Conservation (phyloP, 2,113 vertebrate species). For the Zingel zingel region DNA sequence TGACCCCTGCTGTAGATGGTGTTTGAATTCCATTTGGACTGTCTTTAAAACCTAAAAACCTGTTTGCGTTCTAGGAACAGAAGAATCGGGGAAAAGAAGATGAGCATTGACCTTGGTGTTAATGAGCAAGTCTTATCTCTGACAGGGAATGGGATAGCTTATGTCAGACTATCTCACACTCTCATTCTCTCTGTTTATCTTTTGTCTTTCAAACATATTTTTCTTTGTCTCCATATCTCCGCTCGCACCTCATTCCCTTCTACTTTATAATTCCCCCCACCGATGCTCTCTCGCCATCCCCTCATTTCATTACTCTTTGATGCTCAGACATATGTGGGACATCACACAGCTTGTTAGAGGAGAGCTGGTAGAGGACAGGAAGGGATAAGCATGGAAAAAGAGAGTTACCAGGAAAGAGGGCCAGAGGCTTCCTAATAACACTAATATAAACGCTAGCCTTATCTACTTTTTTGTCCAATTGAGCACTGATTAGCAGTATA, state of each 20-base stretch:
- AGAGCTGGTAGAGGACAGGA: conserved; percentile 21
- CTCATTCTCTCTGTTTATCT: conserved; percentile 26
- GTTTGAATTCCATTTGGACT: conserved; percentile 21
- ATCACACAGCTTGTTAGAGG: conserved; percentile 28
- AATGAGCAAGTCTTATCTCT: conserved; percentile 54
- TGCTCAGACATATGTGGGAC: conserved; percentile 46
- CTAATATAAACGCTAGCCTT: neutral
- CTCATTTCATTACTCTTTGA: conserved; percentile 36
- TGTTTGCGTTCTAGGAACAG: conserved; percentile 15
- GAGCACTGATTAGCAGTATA: too few relatives aligned
- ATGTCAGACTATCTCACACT: conserved; percentile 31
- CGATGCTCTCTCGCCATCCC: neutral
- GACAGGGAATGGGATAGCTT: conserved; percentile 32
- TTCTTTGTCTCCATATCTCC: conserved; percentile 19
- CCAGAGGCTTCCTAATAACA: conserved; percentile 2
- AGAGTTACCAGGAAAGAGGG: conserved; percentile 10
- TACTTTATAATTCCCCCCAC: neutral
- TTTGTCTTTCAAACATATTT: conserved; percentile 41
- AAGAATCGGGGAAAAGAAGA: neutral
- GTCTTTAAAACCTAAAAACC: conserved; percentile 3
- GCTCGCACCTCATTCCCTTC: conserved; percentile 3
- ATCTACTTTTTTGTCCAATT: neutral
- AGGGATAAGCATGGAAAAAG: neutral
- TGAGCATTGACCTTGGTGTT: conserved; percentile 51
- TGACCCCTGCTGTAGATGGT: neutral